phyloP scores from a whole-genome alignment of 2,797 vertebrate species.

The Anguilla marmorata region DNA sequence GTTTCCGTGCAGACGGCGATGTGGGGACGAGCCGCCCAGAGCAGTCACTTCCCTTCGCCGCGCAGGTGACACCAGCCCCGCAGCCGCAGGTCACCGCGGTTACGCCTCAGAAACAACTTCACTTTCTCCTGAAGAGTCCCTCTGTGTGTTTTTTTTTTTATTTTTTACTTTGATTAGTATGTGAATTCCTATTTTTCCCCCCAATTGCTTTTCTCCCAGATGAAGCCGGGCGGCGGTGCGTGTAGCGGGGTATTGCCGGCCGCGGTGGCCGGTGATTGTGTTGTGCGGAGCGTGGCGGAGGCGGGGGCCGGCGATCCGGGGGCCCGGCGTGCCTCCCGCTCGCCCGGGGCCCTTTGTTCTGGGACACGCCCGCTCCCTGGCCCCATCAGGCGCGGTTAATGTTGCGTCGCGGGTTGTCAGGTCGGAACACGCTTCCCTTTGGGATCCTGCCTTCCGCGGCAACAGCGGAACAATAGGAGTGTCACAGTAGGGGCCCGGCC shows the following conservation, averaged over 20 bases:
- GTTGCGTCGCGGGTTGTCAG: not conserved
- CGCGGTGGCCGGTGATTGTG: constrained; percentile 1
- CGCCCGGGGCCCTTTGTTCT: not conserved
- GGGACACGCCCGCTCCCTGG: not conserved
- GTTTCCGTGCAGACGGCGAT: too few species aligned
- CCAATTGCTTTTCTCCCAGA: not conserved
- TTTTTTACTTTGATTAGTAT: not conserved
- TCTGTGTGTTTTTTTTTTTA: not conserved
- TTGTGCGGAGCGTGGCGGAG: not conserved
- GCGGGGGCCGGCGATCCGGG: not conserved
- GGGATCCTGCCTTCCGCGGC: not conserved
- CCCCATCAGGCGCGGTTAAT: constrained; percentile 8
- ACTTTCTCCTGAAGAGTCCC: not conserved
- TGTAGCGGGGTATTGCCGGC: not conserved
- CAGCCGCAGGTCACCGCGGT: not conserved
- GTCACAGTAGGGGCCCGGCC: not conserved
- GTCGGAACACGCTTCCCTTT: not conserved
- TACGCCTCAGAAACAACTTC: not conserved
- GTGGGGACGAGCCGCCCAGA: not conserved
- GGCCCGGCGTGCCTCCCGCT: not conserved
- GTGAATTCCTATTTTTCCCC: not conserved
- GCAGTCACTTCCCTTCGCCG: not conserved
- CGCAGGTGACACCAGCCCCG: too few species aligned
- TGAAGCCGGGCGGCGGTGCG: constrained; percentile 3
- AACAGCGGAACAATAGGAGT: not conserved